These are phyloP conservation scores for Neocrepidodera transversa DNA, from an alignment of 2,888 invertebrate genomes.

Conservation along the genomic window DNA sequence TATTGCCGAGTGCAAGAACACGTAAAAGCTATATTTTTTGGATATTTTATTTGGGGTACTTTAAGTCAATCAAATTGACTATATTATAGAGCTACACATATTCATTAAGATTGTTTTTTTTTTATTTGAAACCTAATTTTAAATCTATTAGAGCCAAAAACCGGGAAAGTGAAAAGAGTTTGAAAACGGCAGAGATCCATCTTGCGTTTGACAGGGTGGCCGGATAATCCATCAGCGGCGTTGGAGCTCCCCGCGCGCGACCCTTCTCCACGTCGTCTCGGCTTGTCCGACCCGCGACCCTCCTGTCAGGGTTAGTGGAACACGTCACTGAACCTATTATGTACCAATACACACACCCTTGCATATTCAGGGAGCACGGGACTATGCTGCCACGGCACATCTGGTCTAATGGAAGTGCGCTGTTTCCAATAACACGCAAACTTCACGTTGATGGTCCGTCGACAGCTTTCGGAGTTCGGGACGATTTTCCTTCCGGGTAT, in stretches of 20 bases:
- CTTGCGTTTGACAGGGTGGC: constrained; percentile 63
- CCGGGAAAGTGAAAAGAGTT: constrained; percentile 56
- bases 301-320: constrained; percentile 63
- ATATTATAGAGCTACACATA: too few species aligned
- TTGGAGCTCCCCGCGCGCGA: constrained; percentile 47
- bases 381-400: constrained; percentile 49
- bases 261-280: constrained; percentile 52
- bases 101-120: too few species aligned
- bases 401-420: constrained; percentile 60
- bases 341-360: constrained; percentile 56
- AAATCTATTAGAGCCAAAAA: constrained; percentile 29
- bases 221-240: constrained; percentile 60
- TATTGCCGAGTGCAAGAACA: too few species aligned
- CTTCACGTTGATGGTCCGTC: constrained; percentile 34
- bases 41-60: too few species aligned
- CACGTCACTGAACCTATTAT: constrained; percentile 64
- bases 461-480: constrained; percentile 38
- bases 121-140: too few species aligned
- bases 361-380: constrained; percentile 48
- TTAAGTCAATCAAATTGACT: too few species aligned
- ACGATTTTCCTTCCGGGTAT: constrained; percentile 28
- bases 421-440: constrained; percentile 53
- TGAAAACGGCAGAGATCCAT: constrained; percentile 62
- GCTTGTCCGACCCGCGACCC: constrained; percentile 49
- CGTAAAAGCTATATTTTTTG: too few species aligned